Evolutionary conservation across 2,888 invertebrate genomes (phyloP).

Genomic region (Argynnis bischoffii): DNA sequence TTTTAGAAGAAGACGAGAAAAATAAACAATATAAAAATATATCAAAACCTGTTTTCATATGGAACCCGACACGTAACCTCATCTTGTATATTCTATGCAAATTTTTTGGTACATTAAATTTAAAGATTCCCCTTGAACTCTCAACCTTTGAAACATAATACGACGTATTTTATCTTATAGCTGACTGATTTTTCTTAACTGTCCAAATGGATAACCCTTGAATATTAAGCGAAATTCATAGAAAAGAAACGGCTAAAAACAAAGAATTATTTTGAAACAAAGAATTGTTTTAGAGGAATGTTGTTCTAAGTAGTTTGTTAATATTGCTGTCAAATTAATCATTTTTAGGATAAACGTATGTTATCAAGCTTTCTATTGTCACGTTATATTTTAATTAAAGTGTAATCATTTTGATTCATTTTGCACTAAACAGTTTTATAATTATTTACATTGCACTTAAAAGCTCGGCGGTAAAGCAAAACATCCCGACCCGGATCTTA

Average conservation of each 20-base stretch:
- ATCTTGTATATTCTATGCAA: conserved; percentile 19
- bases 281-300: no score
- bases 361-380: no score
- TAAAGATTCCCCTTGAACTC: conserved; percentile 30
- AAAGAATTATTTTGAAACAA: no score
- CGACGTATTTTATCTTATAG: conserved; percentile 23
- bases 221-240: neutral
- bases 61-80: conserved; percentile 6
- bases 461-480: neutral
- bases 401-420: no score
- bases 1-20: neutral
- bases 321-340: no score
- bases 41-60: conserved; percentile 12
- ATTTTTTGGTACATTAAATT: conserved; percentile 17
- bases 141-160: conserved; percentile 30
- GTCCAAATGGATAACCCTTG: conserved; percentile 13
- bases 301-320: no score
- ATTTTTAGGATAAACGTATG: no score
- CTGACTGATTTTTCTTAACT: conserved; percentile 25
- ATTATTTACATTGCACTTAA: neutral
- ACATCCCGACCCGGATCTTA: conserved; percentile 16
- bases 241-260: neutral
- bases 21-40: conserved; percentile 3
- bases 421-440: neutral
- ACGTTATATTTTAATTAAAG: no score